Conservation (phyloP, 1,140 invertebrate genomes). For the Formica selysi region DNA sequence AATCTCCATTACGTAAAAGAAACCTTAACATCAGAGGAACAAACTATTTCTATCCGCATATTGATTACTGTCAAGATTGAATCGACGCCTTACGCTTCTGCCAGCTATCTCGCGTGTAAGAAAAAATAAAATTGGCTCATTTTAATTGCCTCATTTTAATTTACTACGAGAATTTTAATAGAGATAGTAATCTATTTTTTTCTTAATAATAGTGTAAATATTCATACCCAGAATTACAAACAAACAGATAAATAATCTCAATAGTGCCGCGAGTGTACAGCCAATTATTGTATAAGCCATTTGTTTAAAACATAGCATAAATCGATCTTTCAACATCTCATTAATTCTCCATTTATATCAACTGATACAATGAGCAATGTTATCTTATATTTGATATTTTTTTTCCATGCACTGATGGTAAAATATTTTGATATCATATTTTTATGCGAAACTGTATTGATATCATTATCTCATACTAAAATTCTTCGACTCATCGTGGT, state of each 20-base stretch:
- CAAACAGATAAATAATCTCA: background rate
- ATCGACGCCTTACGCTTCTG: background rate
- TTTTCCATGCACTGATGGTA: background rate
- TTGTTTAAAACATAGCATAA: constrained; percentile 9
- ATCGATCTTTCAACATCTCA: background rate
- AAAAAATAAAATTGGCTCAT: background rate
- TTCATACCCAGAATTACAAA: background rate
- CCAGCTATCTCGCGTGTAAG: background rate
- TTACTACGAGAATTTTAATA: background rate
- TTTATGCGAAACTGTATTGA: background rate
- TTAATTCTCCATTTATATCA: background rate
- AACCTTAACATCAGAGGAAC: background rate
- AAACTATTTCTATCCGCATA: background rate
- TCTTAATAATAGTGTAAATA: background rate
- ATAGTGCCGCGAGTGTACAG: background rate
- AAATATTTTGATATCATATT: background rate
- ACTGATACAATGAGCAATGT: background rate
- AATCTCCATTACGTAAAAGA: background rate
- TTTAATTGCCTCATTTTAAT: background rate
- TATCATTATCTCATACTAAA: background rate
- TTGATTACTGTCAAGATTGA: constrained; percentile 21
- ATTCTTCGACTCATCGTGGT: background rate
- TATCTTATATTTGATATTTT: background rate
- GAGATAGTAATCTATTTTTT: constrained; percentile 14
- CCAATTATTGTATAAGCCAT: constrained; percentile 3